Base-by-base conservation (phyloP, 2,113 vertebrate species). In the Brachionichthys hirsutus region DNA sequence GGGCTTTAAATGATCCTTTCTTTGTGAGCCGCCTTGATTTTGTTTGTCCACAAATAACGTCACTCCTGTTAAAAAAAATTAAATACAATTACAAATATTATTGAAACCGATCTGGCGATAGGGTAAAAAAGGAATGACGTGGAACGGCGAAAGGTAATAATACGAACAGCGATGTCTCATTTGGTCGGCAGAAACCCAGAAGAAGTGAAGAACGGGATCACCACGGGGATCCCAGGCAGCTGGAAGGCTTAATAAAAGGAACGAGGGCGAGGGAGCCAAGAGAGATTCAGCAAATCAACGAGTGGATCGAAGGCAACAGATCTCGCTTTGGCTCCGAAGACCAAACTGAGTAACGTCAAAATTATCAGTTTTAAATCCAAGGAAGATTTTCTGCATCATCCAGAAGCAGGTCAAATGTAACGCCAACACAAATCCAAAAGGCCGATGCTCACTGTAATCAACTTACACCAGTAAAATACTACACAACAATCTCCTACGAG, bases 241-340 rank as follows among this genome's bases (percentile, higher is more conserved):
- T 41, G 5, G 9, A 42, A 51, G 18, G 40, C 45, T 52, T 52
- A n/a, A 42, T 18, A 49, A 30, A 73, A 52, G 44, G 42, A 18
- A 46, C 4, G 42, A 38, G 59, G 63, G 62, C 22, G 60, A 59
- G 42, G 64, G 45, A 6, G 20, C 24, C 4, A 17, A 62, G 20
- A 48, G 18, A 76, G 75, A 85, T 63, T 83, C 78, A 78, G 78
- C 80, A 79, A 59, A 38, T 54, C 62, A 16, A 36, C 41, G 36
- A 20, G 20, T 22, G 54, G 34, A 30, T n/a, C n/a, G n/a, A n/a
- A n/a, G 38, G 12, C 11, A 49, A 49, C 16, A 9, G 36, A 13
- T 52, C 41, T 52, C 19, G 19, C 48, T 42, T 30, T 19, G 12
- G 38, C 41, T 15, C 1, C 0, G 6, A 22, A 30, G 30, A 18